Percentiles rank a stretch among this genome's conserved stretches.
Conservation (phyloP, 2,888 invertebrate genomes). For the Cordilura impudica region DNA sequence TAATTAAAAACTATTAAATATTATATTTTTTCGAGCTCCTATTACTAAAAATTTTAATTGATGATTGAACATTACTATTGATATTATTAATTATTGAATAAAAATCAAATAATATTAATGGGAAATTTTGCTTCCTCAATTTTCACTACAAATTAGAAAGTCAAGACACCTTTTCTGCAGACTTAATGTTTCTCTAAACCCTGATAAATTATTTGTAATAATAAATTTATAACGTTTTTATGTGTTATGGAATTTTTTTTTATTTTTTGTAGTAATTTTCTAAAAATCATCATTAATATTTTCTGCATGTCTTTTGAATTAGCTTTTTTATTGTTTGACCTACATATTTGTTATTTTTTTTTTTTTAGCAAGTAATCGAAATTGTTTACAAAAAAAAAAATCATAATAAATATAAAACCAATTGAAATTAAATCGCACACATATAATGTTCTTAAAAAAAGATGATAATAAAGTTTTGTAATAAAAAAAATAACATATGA, state of each 20-base stretch:
- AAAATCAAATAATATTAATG: too few relatives aligned
- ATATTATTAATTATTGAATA: too few relatives aligned
- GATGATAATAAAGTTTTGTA: background rate
- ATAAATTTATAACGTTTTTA: background rate
- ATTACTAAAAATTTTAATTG: too few relatives aligned
- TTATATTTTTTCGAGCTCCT: too few relatives aligned
- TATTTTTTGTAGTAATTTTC: too few relatives aligned
- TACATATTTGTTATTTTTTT: conserved; percentile 8
- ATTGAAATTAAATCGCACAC: conserved; percentile 46
- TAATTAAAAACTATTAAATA: too few relatives aligned
- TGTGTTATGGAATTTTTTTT: background rate
- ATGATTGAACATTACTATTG: too few relatives aligned
- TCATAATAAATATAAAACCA: conserved; percentile 41
- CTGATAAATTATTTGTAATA: background rate
- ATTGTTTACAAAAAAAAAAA: conserved; percentile 17
- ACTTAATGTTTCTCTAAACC: background rate
- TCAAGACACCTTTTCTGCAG: too few relatives aligned
- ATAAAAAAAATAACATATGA: background rate
- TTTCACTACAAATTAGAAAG: background rate
- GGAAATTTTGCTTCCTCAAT: too few relatives aligned
- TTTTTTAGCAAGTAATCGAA: conserved; percentile 29
- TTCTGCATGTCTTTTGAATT: conserved; percentile 2
- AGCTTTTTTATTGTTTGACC: conserved; percentile 36
- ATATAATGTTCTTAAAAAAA: conserved; percentile 31
- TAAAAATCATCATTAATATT: conserved; percentile 14